Conservation (phyloP, 2,113 vertebrate genomes). For the Pionites leucogaster region DNA sequence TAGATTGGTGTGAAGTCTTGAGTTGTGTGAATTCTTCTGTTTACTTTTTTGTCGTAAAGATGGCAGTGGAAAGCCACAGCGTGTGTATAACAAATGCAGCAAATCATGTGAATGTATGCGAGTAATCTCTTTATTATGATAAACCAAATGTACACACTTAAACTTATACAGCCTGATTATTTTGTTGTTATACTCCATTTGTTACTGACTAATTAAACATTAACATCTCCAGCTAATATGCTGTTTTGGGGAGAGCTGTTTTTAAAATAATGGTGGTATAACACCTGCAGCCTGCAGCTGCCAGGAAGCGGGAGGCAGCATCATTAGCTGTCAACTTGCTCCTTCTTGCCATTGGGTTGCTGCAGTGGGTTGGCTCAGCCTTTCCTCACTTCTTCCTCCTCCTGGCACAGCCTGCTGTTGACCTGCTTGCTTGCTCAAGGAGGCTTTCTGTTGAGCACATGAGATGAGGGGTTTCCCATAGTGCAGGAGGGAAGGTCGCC, state of each 20-base stretch:
- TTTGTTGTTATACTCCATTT: not conserved
- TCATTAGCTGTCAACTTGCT: not conserved
- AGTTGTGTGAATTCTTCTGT: not conserved
- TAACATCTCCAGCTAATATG: not conserved
- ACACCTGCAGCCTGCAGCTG: rapidly evolving
- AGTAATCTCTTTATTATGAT: not conserved
- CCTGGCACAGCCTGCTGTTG: rapidly evolving
- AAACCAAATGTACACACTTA: not conserved
- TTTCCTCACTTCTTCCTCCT: not conserved
- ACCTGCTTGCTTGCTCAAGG: rapidly evolving
- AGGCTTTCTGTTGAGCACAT: not conserved
- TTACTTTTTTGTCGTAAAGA: not conserved
- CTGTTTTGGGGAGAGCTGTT: rapidly evolving
- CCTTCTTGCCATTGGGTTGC: rapidly evolving
- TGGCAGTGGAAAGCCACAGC: not conserved
- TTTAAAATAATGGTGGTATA: not conserved
- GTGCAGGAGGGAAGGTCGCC: not conserved
- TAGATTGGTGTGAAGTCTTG: not conserved
- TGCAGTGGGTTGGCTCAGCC: rapidly evolving
- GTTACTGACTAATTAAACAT: not conserved
- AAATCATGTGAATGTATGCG: not conserved
- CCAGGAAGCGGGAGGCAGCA: not conserved
- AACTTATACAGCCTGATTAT: not conserved
- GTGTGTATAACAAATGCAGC: not conserved
- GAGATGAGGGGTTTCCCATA: not conserved